Conservation (phyloP, 2,797 vertebrate genomes). For the Macropus fuliginosus region DNA sequence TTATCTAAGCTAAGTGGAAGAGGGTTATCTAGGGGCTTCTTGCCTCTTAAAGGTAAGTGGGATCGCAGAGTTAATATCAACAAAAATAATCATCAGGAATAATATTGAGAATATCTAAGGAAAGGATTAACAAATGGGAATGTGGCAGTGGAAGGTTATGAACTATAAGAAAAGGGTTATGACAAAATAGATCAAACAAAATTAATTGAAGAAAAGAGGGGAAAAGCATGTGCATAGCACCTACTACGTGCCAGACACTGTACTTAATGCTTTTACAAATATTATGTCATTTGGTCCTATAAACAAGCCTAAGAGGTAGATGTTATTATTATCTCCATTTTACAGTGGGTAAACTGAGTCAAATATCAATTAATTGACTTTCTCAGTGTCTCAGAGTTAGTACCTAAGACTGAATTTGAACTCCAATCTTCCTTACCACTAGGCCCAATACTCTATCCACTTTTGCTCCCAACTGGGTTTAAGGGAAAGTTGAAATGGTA, state of each 20-base stretch:
- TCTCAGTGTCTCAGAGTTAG: neutral
- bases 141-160: too few species aligned
- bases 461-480: neutral
- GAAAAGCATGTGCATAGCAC: too few species aligned
- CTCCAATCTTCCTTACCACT: neutral
- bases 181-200: too few species aligned
- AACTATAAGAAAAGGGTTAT: too few species aligned
- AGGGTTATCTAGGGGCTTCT: too few species aligned
- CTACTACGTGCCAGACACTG: too few species aligned
- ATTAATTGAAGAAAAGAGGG: too few species aligned
- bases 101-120: neutral
- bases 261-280: neutral
- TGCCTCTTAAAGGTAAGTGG: too few species aligned
- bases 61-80: neutral
- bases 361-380: neutral
- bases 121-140: neutral
- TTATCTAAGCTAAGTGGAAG: too few species aligned
- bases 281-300: neutral
- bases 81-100: neutral
- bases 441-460: neutral
- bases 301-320: neutral
- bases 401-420: neutral
- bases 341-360: neutral
- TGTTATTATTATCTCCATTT: neutral
- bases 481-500: neutral